Evolutionary conservation across 2,113 vertebrate genomes (phyloP), one percentile per base, ranked within the genome.

Genomic region (Mastomys coucha): DNA sequence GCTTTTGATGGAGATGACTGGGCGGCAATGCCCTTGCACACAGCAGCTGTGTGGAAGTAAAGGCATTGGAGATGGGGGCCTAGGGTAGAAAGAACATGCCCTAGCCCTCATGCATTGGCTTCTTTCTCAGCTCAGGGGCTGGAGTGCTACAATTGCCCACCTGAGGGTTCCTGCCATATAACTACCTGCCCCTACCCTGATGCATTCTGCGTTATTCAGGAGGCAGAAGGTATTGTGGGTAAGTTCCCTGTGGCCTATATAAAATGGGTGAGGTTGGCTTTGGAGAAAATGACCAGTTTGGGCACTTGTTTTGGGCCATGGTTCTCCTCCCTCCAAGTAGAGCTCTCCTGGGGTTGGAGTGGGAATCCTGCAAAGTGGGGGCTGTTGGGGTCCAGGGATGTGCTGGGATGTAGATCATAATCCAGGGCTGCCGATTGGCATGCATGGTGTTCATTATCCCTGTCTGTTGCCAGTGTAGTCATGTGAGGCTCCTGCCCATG

Each of bases 141-240:
- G 22, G 1, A 1, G 11, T 88, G 88, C 56, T 81, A 81, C 49
- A 0, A 39, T 2, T 94, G 95, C 80, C 1, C 1, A 0, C 0
- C 0, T 2, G 0, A 1, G 36, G 2, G 2, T 3, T 19, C 20
- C 14, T 88, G 92, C 49, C 0, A 0, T 0, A 0, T 0, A 5
- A 1, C 0, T 7, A 28, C 3, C 1, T 94, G 95, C 13, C 0
- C 8, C 9, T 28, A 0, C 24, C 1, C 31, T 14, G 17, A 56
- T 0, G 7, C 24, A 0, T 2, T 60, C 82, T 94, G 89, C 1
- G 0, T 36, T 36, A 8, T 4, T 63, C 13, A 36, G 49, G 24
- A 51, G 0, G 13, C 56, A 9, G 11, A 9, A 1, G 0, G 0
- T 2, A 1, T 0, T 2, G 0, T 1, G 2, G 20, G 73, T 93